Evolutionary conservation across 1,140 invertebrate genomes (phyloP).

Genomic region (Chymomyza costata): DNA sequence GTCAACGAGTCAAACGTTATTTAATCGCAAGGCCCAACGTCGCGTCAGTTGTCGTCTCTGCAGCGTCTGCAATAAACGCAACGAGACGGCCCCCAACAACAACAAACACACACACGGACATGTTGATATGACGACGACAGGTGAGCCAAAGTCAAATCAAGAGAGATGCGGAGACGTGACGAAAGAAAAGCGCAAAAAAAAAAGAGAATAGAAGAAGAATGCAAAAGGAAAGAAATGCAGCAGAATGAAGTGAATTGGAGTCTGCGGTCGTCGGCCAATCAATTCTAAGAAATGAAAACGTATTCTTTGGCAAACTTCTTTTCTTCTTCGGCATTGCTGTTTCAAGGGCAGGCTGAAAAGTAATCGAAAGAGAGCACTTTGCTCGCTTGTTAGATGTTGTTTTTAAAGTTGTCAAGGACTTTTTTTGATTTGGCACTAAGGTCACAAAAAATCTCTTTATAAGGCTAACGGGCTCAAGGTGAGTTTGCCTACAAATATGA

Average conservation of each 20-base stretch:
- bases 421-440: too few relatives aligned
- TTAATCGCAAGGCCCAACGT: slow-evolving; percentile 51
- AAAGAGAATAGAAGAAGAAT: slow-evolving; percentile 41
- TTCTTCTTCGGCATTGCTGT: slow-evolving; percentile 28
- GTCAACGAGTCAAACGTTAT: slow-evolving; percentile 71
- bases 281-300: slow-evolving; percentile 71
- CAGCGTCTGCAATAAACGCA: slow-evolving; percentile 30
- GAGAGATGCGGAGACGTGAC: too few relatives aligned
- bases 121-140: slow-evolving; percentile 8
- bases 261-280: slow-evolving; percentile 53
- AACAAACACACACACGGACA: slow-evolving; percentile 8
- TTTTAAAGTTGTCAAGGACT: too few relatives aligned
- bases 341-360: too few relatives aligned
- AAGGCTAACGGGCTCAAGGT: too few relatives aligned
- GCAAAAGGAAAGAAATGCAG: background rate
- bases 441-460: too few relatives aligned
- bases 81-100: slow-evolving; percentile 23
- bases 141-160: background rate
- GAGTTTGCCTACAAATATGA: too few relatives aligned
- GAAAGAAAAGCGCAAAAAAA: slow-evolving; percentile 44
- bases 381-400: too few relatives aligned
- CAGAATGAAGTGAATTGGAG: slow-evolving; percentile 10
- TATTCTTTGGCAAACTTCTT: slow-evolving; percentile 40
- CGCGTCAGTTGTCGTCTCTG: too few relatives aligned
- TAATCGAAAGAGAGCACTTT: too few relatives aligned